A percentile compares a stretch with the other conserved stretches of the same genome.
These are phyloP conservation scores for Chelonus formosanus DNA, from an alignment of 2,888 invertebrate genomes.

Conservation along the genomic window DNA sequence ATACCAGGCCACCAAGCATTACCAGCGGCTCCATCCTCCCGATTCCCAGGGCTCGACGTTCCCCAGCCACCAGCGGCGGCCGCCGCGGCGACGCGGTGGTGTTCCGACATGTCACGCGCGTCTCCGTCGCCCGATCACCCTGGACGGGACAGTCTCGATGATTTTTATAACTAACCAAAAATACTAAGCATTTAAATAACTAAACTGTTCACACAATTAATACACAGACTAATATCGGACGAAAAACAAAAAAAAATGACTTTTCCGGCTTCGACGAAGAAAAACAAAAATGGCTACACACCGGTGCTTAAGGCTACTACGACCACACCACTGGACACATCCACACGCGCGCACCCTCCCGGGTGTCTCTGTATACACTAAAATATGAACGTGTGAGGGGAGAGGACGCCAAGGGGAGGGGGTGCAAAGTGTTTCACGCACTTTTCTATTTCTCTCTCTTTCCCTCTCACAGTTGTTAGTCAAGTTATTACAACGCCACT, in stretches of 20 bases:
- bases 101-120: slow-evolving; percentile 70
- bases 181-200: slow-evolving; percentile 8
- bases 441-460: slow-evolving; percentile 31
- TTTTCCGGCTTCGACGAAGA: not conserved
- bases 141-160: slow-evolving; percentile 19
- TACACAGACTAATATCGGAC: not conserved
- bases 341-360: slow-evolving; percentile 35
- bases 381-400: slow-evolving; percentile 15
- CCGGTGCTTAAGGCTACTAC: slow-evolving; percentile 28
- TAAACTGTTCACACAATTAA: slow-evolving; percentile 18
- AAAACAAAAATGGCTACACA: slow-evolving; percentile 36
- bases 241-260: not conserved
- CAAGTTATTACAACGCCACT: slow-evolving; percentile 35
- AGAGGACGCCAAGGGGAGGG: slow-evolving; percentile 12
- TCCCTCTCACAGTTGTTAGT: not conserved
- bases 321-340: slow-evolving; percentile 34
- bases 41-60: slow-evolving; percentile 61
- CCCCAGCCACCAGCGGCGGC: slow-evolving; percentile 67
- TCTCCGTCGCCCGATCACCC: slow-evolving; percentile 52
- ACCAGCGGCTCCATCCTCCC: slow-evolving; percentile 67
- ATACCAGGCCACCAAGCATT: slow-evolving; percentile 68
- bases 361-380: slow-evolving; percentile 24
- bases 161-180: slow-evolving; percentile 10
- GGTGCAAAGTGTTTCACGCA: slow-evolving; percentile 36
- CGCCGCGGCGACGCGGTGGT: slow-evolving; percentile 69